A percentile compares a stretch with the other conserved stretches of the same genome.
phyloP scores from a whole-genome alignment of 2,888 invertebrate species.

The Scaptomyza cyrtandrae region DNA sequence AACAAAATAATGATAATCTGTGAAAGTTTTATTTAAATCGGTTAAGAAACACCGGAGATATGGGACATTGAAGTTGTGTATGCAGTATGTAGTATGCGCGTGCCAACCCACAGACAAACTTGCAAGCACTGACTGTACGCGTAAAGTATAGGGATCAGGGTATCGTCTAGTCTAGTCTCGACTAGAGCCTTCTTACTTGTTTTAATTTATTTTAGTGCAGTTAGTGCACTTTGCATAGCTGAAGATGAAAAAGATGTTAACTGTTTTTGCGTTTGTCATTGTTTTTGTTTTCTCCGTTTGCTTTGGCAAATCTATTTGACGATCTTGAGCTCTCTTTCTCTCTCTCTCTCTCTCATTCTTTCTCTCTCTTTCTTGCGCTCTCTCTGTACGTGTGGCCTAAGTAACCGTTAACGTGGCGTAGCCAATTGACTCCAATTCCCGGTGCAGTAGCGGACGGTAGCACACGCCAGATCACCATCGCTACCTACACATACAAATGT shows the following conservation, averaged over 20 bases:
- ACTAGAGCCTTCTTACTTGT: too few relatives aligned
- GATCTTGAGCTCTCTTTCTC: conserved; percentile 28
- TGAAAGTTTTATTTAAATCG: too few relatives aligned
- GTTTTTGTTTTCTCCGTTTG: conserved; percentile 15
- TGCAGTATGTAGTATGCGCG: too few relatives aligned
- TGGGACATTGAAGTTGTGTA: too few relatives aligned
- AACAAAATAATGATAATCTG: too few relatives aligned
- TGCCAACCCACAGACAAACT: too few relatives aligned
- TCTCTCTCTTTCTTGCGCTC: not conserved
- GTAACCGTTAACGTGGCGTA: conserved; percentile 52
- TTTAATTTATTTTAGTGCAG: not conserved
- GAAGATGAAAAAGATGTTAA: conserved; percentile 6
- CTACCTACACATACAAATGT: not conserved
- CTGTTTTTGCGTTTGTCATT: conserved; percentile 8
- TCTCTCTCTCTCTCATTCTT: not conserved
- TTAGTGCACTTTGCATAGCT: conserved; percentile 5
- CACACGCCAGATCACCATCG: conserved; percentile 28
- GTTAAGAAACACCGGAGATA: too few relatives aligned
- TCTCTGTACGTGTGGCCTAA: conserved; percentile 15
- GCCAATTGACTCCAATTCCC: conserved; percentile 52
- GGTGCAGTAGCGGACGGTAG: conserved; percentile 13
- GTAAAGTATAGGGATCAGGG: too few relatives aligned
- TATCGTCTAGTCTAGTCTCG: too few relatives aligned
- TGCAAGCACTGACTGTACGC: too few relatives aligned
- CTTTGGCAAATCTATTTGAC: conserved; percentile 54